These are phyloP conservation scores for Gallinago jamesoni DNA, from an alignment of 2,113 vertebrate species.

Conservation along the genomic window DNA sequence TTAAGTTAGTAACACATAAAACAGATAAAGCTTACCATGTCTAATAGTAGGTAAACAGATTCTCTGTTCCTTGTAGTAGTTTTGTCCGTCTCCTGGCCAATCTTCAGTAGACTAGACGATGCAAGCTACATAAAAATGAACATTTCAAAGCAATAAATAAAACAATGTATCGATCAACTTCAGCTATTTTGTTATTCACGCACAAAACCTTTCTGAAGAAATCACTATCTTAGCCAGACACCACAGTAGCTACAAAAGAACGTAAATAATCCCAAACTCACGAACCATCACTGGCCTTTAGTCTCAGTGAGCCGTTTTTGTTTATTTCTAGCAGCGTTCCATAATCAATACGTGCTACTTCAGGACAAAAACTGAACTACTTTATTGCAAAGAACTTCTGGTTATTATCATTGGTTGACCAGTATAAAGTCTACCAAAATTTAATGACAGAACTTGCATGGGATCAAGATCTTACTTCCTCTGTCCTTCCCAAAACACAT, in stretches of 20 bases:
- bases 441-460: not conserved
- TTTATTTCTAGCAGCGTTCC: not conserved
- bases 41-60: conserved; percentile 96
- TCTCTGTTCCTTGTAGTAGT: conserved; percentile 97
- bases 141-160: conserved; percentile 8
- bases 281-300: not conserved
- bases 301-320: not conserved
- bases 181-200: not conserved
- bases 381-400: not conserved
- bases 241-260: not conserved
- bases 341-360: not conserved
- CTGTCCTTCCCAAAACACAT: not conserved
- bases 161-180: not conserved
- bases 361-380: not conserved
- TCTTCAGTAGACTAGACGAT: conserved; percentile 96
- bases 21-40: conserved; percentile 86
- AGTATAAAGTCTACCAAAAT: not conserved
- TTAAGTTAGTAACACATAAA: not conserved
- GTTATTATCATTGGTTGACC: not conserved
- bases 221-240: not conserved
- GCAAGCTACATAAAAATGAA: conserved; percentile 81
- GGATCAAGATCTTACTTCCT: not conserved
- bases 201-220: not conserved
- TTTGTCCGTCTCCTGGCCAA: conserved; percentile 98
- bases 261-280: not conserved